These are phyloP conservation scores for Hippocampus abdominalis DNA, from an alignment of 2,113 vertebrate genomes.

Conservation along the genomic window DNA sequence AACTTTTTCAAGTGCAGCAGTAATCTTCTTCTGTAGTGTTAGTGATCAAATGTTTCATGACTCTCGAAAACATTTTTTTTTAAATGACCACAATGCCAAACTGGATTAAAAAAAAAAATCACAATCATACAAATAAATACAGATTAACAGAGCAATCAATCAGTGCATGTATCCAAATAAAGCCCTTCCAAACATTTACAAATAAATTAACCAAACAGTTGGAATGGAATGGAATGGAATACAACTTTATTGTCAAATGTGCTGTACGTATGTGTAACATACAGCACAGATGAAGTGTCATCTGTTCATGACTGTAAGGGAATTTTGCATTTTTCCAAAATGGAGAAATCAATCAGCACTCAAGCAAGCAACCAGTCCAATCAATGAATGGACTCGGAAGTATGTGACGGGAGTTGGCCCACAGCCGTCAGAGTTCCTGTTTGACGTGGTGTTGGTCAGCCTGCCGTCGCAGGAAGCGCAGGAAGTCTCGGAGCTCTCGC, in stretches of 20 bases:
- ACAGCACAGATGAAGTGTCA: no score
- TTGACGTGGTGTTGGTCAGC: constrained; percentile 31
- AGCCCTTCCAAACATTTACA: neutral
- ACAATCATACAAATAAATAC: neutral
- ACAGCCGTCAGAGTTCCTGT: constrained; percentile 56
- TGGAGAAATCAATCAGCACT: no score
- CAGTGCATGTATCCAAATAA: neutral
- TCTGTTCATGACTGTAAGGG: neutral
- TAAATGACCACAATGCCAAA: neutral
- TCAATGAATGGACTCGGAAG: no score
- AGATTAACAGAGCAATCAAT: neutral
- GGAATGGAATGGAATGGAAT: no score
- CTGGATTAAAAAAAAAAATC: neutral
- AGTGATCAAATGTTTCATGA: no score
- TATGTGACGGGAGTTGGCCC: no score
- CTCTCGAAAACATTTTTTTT: neutral
- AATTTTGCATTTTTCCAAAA: neutral
- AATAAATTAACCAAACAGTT: neutral
- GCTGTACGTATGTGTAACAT: no score
- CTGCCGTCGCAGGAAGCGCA: constrained; percentile 67
- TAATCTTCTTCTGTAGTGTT: no score
- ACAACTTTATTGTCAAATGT: no score
- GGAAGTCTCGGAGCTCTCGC: constrained; percentile 69
- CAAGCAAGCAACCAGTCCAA: no score
- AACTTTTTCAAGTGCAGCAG: no score